Percentiles rank a stretch among this genome's conserved stretches.
phyloP scores from a whole-genome alignment of 2,888 invertebrate genomes.

The Drosophila percnosoma region DNA sequence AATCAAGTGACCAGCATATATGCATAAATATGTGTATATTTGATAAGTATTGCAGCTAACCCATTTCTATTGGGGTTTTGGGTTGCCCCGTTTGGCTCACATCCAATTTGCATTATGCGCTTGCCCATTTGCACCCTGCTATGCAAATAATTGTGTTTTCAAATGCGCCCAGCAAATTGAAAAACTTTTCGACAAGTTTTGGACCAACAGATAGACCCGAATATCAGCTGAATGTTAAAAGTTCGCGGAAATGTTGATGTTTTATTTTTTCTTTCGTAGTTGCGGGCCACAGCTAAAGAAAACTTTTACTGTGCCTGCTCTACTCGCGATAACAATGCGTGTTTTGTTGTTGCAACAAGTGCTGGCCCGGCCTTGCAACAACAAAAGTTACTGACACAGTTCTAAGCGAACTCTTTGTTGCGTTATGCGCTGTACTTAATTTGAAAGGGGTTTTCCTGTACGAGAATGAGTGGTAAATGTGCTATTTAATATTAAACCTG shows the following conservation, averaged over 20 bases:
- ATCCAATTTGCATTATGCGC: slow-evolving; percentile 48
- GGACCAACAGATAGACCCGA: slow-evolving; percentile 40
- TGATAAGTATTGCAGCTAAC: background rate
- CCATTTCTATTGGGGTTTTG: slow-evolving; percentile 18
- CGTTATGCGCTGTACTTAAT: slow-evolving; percentile 16
- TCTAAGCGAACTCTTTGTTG: slow-evolving; percentile 15
- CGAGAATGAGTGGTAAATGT: background rate
- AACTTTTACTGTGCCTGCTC: slow-evolving; percentile 51
- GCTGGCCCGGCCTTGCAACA: slow-evolving; percentile 50
- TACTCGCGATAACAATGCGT: slow-evolving; percentile 55
- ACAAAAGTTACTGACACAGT: slow-evolving; percentile 35
- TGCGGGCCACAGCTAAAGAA: slow-evolving; percentile 14
- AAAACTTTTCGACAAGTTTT: slow-evolving; percentile 59
- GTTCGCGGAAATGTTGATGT: slow-evolving; percentile 30
- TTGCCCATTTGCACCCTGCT: background rate
- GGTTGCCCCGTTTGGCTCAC: slow-evolving; percentile 35
- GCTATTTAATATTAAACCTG: background rate
- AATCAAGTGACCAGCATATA: slow-evolving; percentile 49
- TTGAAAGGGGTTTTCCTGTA: background rate
- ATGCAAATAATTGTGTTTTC: slow-evolving; percentile 63
- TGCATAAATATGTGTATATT: background rate
- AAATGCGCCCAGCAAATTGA: slow-evolving; percentile 71
- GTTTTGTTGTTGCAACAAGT: slow-evolving; percentile 32
- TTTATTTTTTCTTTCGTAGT: background rate
- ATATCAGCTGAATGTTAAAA: slow-evolving; percentile 50